Evolutionary conservation across 2,797 vertebrate genomes (phyloP), one percentile per base, ranked within the genome.

Genomic region (Liasis olivaceus): DNA sequence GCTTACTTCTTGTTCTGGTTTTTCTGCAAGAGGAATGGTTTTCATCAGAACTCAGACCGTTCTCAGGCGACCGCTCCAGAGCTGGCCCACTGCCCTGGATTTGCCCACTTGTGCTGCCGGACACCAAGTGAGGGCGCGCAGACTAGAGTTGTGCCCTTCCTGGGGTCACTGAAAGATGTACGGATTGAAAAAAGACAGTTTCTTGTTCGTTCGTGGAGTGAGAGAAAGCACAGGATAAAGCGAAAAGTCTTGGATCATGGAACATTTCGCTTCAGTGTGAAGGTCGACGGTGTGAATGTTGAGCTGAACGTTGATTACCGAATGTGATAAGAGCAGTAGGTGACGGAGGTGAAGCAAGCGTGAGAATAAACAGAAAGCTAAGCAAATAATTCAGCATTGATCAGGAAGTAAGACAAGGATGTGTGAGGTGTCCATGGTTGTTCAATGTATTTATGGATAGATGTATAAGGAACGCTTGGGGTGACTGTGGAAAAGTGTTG

Each of bases 41-140:
- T 24, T 5, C 0, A n/a, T 77, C 36, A 90, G 88, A 36, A 62
- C 3, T 31, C 20, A 8, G 0, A 2, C 13, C 51, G 0, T 17
- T 12, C 20, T 72, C 7, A 11, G 0, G 2, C 17, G 13, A 56
- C n/a, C 0, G 0, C 3, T 12, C 2, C 47, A 1, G 6, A 0
- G 28, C 47, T 5, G 17, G 15, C 47, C 58, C 72, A 12, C 15
- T 31, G 60, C 59, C n/a, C 1, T 42, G 2, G 7, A 1, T 62
- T 51, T 0, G 8, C 26, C 51, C 42, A 14, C 42, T 47, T 22
- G 4, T 12, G 36, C 2, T 28, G 5, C 28, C 1, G 28, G 51
- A 54, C 47, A 28, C 22, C 20, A 1, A 60, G 86, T 14, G 13
- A n/a, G 42, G 3, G 5, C 51, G 12, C 0, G 12, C 11, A 14